phyloP scores from a whole-genome alignment of 2,797 vertebrate genomes.

The Halcyon smyrnensis region DNA sequence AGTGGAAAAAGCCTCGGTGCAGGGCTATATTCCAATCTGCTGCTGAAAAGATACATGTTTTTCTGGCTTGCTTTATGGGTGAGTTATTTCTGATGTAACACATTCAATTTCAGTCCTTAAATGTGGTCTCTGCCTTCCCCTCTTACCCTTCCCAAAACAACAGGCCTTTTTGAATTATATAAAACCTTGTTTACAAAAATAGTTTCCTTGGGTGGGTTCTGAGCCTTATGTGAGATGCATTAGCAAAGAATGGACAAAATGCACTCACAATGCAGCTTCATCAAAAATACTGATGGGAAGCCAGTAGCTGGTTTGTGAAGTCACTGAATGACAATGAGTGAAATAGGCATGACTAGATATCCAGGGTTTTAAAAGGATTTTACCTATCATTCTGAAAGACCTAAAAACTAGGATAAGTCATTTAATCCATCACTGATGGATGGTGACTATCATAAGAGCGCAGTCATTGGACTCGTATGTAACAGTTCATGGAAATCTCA shows the following conservation, averaged over 20 bases:
- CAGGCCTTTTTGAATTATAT: not conserved
- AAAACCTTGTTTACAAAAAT: not conserved
- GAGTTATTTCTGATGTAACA: not conserved
- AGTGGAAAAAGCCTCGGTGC: not conserved
- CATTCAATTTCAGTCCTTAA: not conserved
- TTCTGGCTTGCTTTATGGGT: not conserved
- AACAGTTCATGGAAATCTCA: not conserved
- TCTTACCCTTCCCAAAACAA: not conserved
- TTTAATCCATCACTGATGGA: not conserved
- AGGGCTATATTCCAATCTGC: not conserved
- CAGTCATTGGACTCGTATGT: not conserved
- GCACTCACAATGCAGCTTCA: not conserved
- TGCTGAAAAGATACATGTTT: not conserved
- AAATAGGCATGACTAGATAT: not conserved
- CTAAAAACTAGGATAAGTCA: not conserved
- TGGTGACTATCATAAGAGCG: accelerated
- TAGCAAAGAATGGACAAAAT: not conserved
- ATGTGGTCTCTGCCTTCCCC: not conserved
- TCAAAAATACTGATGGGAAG: not conserved
- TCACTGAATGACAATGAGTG: not conserved
- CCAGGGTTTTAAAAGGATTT: not conserved
- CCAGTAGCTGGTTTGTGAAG: not conserved
- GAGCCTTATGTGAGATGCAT: not conserved
- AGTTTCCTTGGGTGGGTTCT: not conserved
- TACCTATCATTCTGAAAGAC: not conserved